phyloP scores from a whole-genome alignment of 2,113 vertebrate genomes.

The Spea bombifrons region DNA sequence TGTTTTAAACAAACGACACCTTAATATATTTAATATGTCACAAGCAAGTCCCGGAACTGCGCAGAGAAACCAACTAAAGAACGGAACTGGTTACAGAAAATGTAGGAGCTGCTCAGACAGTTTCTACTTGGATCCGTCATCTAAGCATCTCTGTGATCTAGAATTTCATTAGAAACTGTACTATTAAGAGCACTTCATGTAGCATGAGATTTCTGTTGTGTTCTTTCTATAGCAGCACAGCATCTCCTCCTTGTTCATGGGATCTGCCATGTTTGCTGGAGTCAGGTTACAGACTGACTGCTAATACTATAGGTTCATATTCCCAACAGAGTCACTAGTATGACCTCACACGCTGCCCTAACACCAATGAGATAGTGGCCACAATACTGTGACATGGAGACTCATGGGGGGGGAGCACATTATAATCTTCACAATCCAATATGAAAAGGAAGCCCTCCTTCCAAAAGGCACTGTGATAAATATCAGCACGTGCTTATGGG shows the following conservation, averaged over 20 bases:
- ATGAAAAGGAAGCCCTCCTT: not conserved
- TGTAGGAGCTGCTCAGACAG: too few species aligned
- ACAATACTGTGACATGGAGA: not conserved
- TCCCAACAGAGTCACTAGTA: conserved; percentile 3
- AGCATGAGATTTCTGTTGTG: not conserved
- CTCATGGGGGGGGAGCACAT: not conserved
- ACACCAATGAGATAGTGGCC: conserved; percentile 7
- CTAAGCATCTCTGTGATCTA: too few species aligned
- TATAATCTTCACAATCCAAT: not conserved
- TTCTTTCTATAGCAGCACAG: not conserved
- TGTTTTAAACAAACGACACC: too few species aligned
- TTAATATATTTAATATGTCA: too few species aligned
- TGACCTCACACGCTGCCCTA: not conserved
- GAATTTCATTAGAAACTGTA: too few species aligned
- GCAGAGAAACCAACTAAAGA: too few species aligned
- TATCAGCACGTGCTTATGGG: not conserved
- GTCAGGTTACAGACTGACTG: conserved; percentile 22
- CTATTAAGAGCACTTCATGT: too few species aligned
- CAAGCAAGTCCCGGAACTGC: too few species aligned
- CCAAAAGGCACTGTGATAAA: not conserved
- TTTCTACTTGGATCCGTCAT: too few species aligned
- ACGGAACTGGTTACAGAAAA: too few species aligned
- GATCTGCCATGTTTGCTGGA: conserved; percentile 35
- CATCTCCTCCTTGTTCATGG: not conserved
- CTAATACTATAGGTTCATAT: conserved; percentile 4